phyloP scores from a whole-genome alignment of 2,113 vertebrate genomes.

The Myotis lucifugus region DNA sequence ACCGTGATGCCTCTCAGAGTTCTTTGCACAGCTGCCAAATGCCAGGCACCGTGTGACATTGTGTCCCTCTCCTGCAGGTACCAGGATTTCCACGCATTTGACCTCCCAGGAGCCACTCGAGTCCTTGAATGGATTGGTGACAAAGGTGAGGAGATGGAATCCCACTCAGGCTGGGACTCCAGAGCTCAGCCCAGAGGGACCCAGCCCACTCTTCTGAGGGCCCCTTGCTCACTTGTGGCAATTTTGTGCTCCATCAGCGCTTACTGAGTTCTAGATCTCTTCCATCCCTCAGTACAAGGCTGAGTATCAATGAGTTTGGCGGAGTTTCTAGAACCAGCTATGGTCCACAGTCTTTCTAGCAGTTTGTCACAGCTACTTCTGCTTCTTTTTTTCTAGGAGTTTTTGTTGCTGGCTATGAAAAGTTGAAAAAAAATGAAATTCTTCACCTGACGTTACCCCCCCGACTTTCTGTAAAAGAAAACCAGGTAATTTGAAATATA shows the following conservation, averaged over 20 bases:
- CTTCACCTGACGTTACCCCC: constrained; percentile 90
- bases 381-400: constrained; percentile 81
- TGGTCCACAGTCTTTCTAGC: background rate
- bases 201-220: background rate
- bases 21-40: background rate
- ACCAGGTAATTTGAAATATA: constrained; percentile 85
- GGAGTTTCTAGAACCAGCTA: background rate
- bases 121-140: constrained; percentile 82
- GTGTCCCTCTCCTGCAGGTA: constrained; percentile 72
- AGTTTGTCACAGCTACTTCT: background rate
- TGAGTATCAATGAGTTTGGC: background rate
- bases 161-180: background rate
- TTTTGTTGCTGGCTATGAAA: constrained; percentile 88
- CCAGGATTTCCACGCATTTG: constrained; percentile 82
- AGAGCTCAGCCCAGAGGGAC: background rate
- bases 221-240: background rate
- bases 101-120: constrained; percentile 81
- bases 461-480: constrained; percentile 87
- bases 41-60: background rate
- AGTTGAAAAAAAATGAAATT: constrained; percentile 87
- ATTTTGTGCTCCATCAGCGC: no score
- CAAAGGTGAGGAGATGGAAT: constrained; percentile 70
- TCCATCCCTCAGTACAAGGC: background rate
- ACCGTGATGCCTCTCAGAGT: background rate
- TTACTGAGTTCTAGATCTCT: background rate